Base-by-base conservation (phyloP, 64 coral and sea anemone genomes). In the Dendrophyllia cribrosa region DNA sequence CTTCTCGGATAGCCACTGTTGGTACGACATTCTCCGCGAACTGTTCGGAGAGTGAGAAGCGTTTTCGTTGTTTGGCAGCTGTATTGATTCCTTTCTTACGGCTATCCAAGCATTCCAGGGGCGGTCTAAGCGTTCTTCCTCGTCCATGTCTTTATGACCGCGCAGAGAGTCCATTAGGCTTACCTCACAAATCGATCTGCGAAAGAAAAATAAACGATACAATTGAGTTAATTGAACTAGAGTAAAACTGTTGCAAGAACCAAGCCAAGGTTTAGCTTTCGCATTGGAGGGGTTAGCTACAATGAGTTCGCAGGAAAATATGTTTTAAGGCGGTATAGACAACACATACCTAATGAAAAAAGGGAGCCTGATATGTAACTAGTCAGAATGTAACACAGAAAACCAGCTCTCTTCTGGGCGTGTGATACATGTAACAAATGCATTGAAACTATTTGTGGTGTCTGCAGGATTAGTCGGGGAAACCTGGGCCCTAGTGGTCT, bases 41-140 rank as follows among this genome's bases (percentile, higher is more conserved):
- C 64, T 74, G 1, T 50, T 70, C 3, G 72, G 79, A 51, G 75
- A 65, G 13, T 46, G 48, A n/a, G 92, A 76, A 9, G 80, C 73
- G 23, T 69, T 92, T 55, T 89, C 77, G 46, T 14, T 60, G 58
- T 49, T 66, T 19, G 13, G 9, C 8, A 81, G 65, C 12, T 74
- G 86, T 5, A 82, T 7, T 3, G 95, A 93, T 59, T 97, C 95
- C 20, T 86, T 77, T 72, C 92, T 93, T 4, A 89, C 95, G 19
- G 93, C 43, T 9, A 97, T 91, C 95, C 95, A 97, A 6, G 95
- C 95, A 20, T 97, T 97, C 95, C 95, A 97, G 17, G 95, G 95
- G 7, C 81, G 74, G 34, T 97, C 95, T 1, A 97, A 49, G 16
- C 95, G 68, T 50, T 88, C 71, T 24, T 97, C 91, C 9, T 75